These are phyloP conservation scores for Drosophila acutilabella DNA, from an alignment of 2,888 invertebrate species.

Conservation along the genomic window DNA sequence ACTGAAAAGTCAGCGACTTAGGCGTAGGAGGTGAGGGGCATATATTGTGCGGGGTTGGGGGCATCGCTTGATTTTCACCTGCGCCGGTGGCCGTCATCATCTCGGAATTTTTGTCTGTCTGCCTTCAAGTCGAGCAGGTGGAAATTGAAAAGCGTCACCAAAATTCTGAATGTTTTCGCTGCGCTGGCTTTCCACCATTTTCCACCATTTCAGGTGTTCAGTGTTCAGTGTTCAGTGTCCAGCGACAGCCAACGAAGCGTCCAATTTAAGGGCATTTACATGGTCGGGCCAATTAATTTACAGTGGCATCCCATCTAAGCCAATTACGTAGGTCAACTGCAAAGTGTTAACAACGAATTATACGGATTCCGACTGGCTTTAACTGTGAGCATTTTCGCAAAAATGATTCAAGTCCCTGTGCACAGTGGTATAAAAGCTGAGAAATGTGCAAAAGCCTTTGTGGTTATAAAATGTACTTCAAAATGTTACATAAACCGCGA, in stretches of 20 bases:
- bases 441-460: background rate
- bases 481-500: too few relatives aligned
- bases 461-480: too few relatives aligned
- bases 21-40: background rate
- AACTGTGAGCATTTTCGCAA: background rate
- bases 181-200: constrained; percentile 19
- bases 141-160: constrained; percentile 64
- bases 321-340: constrained; percentile 18
- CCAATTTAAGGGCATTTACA: constrained; percentile 62
- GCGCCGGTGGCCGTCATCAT: constrained; percentile 72
- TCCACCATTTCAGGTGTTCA: constrained; percentile 8
- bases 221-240: constrained; percentile 12
- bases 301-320: constrained; percentile 27
- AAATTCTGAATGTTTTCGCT: background rate
- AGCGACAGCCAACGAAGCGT: constrained; percentile 43
- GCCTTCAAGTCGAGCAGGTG: constrained; percentile 53
- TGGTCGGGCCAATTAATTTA: constrained; percentile 52
- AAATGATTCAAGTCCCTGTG: background rate
- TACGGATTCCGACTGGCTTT: background rate
- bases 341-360: constrained; percentile 30
- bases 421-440: background rate
- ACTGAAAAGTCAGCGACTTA: constrained; percentile 10
- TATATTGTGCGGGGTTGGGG: background rate
- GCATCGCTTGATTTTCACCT: constrained; percentile 61
- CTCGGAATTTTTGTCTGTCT: constrained; percentile 43